Conservation (phyloP, 2,888 invertebrate genomes). For the Hybos culiciformis region DNA sequence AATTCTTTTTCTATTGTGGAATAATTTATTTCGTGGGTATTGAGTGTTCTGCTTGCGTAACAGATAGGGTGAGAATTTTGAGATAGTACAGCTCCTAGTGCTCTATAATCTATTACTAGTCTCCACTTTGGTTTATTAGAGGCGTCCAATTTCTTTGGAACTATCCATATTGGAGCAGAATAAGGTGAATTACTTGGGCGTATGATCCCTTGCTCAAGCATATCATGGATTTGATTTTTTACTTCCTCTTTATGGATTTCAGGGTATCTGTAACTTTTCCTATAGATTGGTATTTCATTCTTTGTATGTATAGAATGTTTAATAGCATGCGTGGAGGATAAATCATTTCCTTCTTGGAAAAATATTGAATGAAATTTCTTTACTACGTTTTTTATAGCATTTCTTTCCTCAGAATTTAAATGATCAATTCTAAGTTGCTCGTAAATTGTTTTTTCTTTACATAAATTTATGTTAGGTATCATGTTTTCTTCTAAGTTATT, state of each 20-base stretch:
- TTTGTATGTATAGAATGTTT: no score
- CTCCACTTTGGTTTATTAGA: constrained; percentile 12
- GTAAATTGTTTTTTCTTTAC: neutral
- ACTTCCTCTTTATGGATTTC: neutral
- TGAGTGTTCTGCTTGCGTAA: neutral
- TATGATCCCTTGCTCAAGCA: constrained; percentile 6
- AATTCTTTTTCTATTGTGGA: neutral
- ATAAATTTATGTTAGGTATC: neutral
- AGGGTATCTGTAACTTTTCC: neutral
- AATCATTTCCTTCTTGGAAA: neutral
- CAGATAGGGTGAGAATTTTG: constrained; percentile 7
- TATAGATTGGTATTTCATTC: neutral
- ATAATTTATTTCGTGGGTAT: neutral
- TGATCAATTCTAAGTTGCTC: neutral
- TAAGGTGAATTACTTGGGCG: constrained; percentile 12
- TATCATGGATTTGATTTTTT: constrained; percentile 5
- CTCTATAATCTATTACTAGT: constrained; percentile 9
- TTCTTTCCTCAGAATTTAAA: neutral
- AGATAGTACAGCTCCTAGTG: constrained; percentile 16
- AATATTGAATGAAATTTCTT: constrained; percentile 2
- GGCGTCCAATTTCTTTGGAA: constrained; percentile 12
- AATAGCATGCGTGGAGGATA: no score
- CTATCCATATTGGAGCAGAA: no score
- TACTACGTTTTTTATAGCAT: neutral
- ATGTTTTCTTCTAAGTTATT: neutral